Evolutionary conservation across 2,113 vertebrate species (phyloP), one percentile per base, ranked within the genome.

Genomic region (Etheostoma cragini): DNA sequence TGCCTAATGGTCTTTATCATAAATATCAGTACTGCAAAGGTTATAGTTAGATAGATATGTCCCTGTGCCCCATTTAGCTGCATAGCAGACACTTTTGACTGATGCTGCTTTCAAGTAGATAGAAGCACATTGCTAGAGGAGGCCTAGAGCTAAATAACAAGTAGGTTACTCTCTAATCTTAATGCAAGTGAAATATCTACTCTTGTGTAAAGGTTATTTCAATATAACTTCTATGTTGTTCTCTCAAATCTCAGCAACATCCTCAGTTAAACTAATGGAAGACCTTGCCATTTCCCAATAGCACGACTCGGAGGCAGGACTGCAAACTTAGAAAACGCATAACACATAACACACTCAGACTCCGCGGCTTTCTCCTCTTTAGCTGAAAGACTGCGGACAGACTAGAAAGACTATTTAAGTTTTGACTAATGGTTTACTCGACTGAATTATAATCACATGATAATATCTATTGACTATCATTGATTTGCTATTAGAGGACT

Each of bases 1-100:
- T 83, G 77, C 81, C 89, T 95, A 94, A 95, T 94, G 89, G 92
- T 87, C 91, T 93, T 93, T 93, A 94, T 95, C 91, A 91, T 94
- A 93, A 93, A 94, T 93, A 93, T 92, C 90, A 92, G 86, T 83
- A 67, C 87, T 76, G 91, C 89, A 95, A 96, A 96, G 95, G 95
- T 96, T 94, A 95, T 76, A 77, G 85, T 88, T 90, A 91, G 94
- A 95, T 94, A 87, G 90, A 95, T 95, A 79, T 84, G 85, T 92
- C 88, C 90, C 91, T 81, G 86, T 45, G 85, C 90, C 92, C 91
- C 89, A 92, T 94, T 95, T 94, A 91, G 91, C 88, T 88, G 90
- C 77, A 77, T 61, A 63, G 84, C 26, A 67, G 88, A 93, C 87
- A 76, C 68, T 17, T 65, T 33, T 94, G 93, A 95, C 77, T 71